Conservation (phyloP, 1,140 invertebrate species). For the Eubasilissa regina region DNA sequence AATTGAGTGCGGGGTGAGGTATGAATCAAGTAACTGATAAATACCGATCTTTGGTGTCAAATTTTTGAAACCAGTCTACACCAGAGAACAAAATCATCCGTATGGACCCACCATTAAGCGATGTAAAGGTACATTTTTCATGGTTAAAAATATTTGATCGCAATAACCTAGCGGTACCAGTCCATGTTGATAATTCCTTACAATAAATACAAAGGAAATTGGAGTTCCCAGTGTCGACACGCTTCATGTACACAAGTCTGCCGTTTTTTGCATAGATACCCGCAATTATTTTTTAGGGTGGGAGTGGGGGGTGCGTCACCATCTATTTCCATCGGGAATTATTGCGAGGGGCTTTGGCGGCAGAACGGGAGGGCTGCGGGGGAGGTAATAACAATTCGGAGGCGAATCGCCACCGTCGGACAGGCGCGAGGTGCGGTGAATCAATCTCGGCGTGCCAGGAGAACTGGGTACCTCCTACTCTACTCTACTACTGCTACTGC, state of each 20-base stretch:
- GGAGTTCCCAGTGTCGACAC: not conserved
- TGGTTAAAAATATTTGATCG: too few relatives aligned
- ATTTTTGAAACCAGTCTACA: too few relatives aligned
- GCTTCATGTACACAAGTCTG: not conserved
- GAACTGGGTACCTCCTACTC: too few relatives aligned
- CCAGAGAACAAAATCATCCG: too few relatives aligned
- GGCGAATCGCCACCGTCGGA: conserved; percentile 28
- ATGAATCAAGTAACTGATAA: too few relatives aligned
- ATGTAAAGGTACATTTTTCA: too few relatives aligned
- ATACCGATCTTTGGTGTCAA: too few relatives aligned
- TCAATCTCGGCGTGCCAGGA: conserved; percentile 10
- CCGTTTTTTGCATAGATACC: not conserved
- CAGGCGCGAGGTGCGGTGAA: conserved; percentile 39
- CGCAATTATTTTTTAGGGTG: not conserved
- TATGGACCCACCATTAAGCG: too few relatives aligned
- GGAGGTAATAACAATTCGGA: conserved; percentile 32
- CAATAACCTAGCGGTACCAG: too few relatives aligned
- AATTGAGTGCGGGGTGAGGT: too few relatives aligned
- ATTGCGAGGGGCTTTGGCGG: not conserved
- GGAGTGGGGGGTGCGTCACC: conserved; percentile 26
- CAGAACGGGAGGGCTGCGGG: conserved; percentile 10
- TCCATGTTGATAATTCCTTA: too few relatives aligned
- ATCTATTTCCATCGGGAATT: conserved; percentile 15
- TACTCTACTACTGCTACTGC: too few relatives aligned
- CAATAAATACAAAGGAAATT: not conserved